Evolutionary conservation across 1,140 invertebrate genomes (phyloP).

Genomic region (Cotesia chilonis): DNA sequence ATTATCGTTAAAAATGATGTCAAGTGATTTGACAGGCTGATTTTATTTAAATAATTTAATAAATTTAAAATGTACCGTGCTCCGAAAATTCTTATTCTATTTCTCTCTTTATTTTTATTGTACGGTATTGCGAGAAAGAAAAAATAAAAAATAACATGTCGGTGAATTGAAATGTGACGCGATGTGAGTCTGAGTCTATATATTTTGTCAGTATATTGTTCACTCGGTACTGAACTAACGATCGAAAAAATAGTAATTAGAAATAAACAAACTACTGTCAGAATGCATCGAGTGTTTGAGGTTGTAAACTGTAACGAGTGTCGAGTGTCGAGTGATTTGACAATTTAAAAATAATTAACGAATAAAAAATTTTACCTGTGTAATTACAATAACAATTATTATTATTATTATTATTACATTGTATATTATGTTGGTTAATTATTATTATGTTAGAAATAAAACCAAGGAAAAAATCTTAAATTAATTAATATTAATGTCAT

Average conservation of each 20-base stretch:
- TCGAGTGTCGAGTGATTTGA: no score
- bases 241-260: no score
- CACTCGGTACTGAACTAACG: no score
- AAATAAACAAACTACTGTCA: conserved; percentile 1
- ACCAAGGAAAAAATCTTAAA: conserved; percentile 31
- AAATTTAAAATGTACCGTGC: not conserved
- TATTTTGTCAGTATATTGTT: not conserved
- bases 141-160: no score
- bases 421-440: conserved; percentile 51
- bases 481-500: not conserved
- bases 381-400: conserved; percentile 35
- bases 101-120: conserved; percentile 3
- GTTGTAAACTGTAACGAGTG: not conserved
- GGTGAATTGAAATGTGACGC: no score
- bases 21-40: not conserved
- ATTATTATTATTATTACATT: conserved; percentile 23
- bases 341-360: not conserved
- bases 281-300: not conserved
- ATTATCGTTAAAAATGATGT: no score
- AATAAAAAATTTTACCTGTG: conserved; percentile 42
- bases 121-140: no score
- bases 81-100: not conserved
- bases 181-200: no score
- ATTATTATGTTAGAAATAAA: conserved; percentile 59
- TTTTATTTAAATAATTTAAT: conserved; percentile 6